Percentiles rank a stretch among this genome's conserved stretches.
phyloP scores from a whole-genome alignment of 2,888 invertebrate species.

The Subacronicta megacephala region DNA sequence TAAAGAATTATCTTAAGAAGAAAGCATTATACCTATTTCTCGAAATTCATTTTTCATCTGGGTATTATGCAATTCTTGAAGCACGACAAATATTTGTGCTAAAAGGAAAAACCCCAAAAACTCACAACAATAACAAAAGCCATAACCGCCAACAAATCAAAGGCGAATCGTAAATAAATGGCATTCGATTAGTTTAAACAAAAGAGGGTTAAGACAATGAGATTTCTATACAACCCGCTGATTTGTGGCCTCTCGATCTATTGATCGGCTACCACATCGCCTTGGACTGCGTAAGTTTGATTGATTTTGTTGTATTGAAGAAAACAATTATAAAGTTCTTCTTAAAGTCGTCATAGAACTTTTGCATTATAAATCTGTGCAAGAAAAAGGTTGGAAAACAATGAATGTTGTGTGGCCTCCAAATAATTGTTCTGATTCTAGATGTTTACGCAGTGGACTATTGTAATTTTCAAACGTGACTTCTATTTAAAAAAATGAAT shows the following conservation, averaged over 20 bases:
- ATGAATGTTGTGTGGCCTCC: background rate
- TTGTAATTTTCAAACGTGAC: background rate
- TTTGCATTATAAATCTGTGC: slow-evolving; percentile 1
- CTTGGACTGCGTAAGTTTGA: slow-evolving; percentile 46
- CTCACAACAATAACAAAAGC: slow-evolving; percentile 36
- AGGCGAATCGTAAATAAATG: slow-evolving; percentile 63
- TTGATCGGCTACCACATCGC: slow-evolving; percentile 65
- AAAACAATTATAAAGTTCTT: slow-evolving; percentile 14
- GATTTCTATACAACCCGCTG: slow-evolving; percentile 45
- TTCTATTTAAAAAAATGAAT: no score
- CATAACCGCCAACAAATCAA: slow-evolving; percentile 47
- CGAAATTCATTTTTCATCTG: no score
- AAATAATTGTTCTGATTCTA: no score
- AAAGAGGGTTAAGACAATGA: slow-evolving; percentile 60
- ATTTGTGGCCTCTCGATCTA: slow-evolving; percentile 65
- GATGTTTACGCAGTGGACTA: background rate
- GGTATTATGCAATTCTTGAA: background rate
- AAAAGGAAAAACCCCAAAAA: slow-evolving; percentile 23
- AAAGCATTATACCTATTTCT: background rate
- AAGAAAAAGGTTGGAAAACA: slow-evolving; percentile 4
- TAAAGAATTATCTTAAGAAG: background rate
- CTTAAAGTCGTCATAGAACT: slow-evolving; percentile 3
- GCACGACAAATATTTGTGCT: slow-evolving; percentile 19
- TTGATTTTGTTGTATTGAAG: slow-evolving; percentile 36
- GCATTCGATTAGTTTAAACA: slow-evolving; percentile 65